Base-by-base conservation (phyloP, 1,140 invertebrate genomes). In the Macrostomum lignano region DNA sequence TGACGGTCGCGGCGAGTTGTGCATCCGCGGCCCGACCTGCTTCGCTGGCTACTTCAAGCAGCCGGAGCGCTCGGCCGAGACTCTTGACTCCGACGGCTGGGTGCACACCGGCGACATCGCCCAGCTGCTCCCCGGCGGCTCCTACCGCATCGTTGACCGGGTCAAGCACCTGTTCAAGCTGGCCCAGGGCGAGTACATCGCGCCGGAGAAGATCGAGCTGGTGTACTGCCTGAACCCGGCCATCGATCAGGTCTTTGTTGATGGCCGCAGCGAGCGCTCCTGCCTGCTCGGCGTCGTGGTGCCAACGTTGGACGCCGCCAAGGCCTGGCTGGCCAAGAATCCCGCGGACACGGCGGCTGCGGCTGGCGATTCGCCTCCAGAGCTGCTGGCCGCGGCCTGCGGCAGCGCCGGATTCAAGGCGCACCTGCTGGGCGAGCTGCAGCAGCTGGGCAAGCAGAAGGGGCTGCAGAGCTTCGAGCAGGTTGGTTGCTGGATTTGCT, bases 201-300 rank as follows among this genome's bases (percentile, higher is more conserved):
- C 88, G 42, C 84, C 86, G 32, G 86, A 94, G 58, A 94, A 93
- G 65, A 88, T 98, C 45, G 88, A 96, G 64, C 86, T 78, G 55
- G 77, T 91, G 47, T 93, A 94, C 52, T 68, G 74, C 33, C 66
- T 75, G 46, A 79, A 75, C 55, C 71, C 74, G 44, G 79, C 76
- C 46, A 74, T 96, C 3, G 70, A 78, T 45, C 88, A 98, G 66
- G 71, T 91, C 11, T 94, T 78, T 62, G 76, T 98, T 7, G 72
- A 94, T 55, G 88, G 88, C 35, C 79, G 93, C 63, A 88, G 81
- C 44, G 64, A 91, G 10, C 61, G 93, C 67, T 51, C 52, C 21
- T 44, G 33, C 25, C 25, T 41, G 14, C 33, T 51, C 20, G 47
- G 40, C 3, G 26, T 47, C 14, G 37, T 44, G 11, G 44, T 49